Evolutionary conservation across 2,797 vertebrate species (phyloP).

Genomic region (Vultur gryphus): DNA sequence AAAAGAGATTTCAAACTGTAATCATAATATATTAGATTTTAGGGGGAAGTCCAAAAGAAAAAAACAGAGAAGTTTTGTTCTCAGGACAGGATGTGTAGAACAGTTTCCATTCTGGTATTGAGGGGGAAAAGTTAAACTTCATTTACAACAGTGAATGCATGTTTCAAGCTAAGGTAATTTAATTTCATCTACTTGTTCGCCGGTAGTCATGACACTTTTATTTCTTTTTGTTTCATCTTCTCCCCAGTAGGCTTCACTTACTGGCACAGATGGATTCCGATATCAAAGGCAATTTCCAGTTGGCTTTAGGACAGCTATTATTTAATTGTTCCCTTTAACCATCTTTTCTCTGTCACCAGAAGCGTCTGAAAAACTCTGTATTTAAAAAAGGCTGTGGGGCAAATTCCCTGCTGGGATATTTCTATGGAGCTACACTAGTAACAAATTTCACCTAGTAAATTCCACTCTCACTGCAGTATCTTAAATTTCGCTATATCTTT

Average conservation of each 20-base stretch:
- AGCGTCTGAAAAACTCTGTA: not conserved
- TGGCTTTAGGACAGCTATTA: constrained; percentile 17
- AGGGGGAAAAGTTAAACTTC: not conserved
- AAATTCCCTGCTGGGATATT: not conserved
- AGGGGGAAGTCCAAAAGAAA: not conserved
- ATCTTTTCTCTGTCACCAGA: not conserved
- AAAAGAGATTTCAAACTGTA: not conserved
- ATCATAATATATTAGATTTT: not conserved
- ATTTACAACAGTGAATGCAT: not conserved
- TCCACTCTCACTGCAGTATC: not conserved
- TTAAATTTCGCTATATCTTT: not conserved
- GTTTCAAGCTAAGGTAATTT: not conserved
- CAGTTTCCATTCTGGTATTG: not conserved
- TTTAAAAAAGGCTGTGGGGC: not conserved
- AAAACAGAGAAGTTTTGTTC: not conserved
- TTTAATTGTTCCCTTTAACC: constrained; percentile 22
- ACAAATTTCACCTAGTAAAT: not conserved
- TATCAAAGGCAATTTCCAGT: constrained; percentile 35
- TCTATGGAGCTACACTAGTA: not conserved
- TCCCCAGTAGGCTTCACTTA: not conserved
- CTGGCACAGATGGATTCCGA: not conserved
- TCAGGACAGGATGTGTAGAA: not conserved
- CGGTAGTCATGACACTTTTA: not conserved
- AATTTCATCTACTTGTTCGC: not conserved
- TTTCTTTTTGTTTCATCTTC: constrained; percentile 29